Percentiles rank a stretch among this genome's conserved stretches.
Conservation (phyloP, 2,797 vertebrate species). For the Sebastiscus albofasciatus region DNA sequence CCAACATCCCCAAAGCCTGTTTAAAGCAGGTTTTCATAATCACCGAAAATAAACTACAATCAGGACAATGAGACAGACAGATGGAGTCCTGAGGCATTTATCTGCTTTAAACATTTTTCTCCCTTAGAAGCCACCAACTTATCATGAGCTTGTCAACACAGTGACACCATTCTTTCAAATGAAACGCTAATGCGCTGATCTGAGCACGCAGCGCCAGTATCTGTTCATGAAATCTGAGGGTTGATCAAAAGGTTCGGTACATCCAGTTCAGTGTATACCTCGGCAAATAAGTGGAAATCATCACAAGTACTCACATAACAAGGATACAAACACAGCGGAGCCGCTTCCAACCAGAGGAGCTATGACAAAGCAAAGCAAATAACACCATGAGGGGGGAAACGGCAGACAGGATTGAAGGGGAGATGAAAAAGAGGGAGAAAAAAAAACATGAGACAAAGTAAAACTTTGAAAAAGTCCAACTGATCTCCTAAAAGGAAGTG, state of each 20-base stretch:
- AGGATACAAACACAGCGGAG: constrained; percentile 73
- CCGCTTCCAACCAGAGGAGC: constrained; percentile 66
- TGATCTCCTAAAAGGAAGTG: constrained; percentile 79
- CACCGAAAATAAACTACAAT: constrained; percentile 87
- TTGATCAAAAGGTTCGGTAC: constrained; percentile 84
- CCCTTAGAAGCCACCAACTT: constrained; percentile 84
- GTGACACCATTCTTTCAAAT: constrained; percentile 89
- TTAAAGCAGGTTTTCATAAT: constrained; percentile 84
- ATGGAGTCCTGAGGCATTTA: constrained; percentile 85
- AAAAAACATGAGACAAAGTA: constrained; percentile 58
- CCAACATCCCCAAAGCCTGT: constrained; percentile 83
- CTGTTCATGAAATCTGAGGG: constrained; percentile 81
- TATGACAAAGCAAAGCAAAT: constrained; percentile 78
- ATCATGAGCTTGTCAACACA: constrained; percentile 83
- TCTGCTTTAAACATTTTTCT: constrained; percentile 82
- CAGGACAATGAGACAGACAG: constrained; percentile 84
- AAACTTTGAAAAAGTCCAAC: constrained; percentile 77
- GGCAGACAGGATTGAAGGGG: constrained; percentile 59
- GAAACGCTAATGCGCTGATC: constrained; percentile 83
- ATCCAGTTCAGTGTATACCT: constrained; percentile 81
- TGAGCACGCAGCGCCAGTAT: constrained; percentile 76
- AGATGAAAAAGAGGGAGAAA: constrained; percentile 62
- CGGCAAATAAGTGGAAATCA: constrained; percentile 80
- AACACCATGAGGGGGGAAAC: constrained; percentile 54
- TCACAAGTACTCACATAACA: constrained; percentile 79